phyloP scores from a whole-genome alignment of 2,797 vertebrate species.

The Stomatorhinus walkeri region DNA sequence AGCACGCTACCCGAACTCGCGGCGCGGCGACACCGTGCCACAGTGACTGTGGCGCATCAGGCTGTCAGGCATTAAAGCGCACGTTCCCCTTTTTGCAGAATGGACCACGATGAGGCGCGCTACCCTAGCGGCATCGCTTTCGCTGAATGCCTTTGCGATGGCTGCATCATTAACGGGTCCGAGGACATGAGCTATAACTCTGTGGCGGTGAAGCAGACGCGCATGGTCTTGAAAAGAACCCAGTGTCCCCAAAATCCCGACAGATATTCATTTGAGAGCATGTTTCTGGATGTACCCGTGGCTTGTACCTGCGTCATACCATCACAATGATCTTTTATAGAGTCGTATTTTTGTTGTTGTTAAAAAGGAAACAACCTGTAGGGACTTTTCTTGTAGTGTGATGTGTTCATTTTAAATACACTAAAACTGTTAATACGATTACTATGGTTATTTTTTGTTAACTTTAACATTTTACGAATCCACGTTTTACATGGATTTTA shows the following conservation, averaged over 20 bases:
- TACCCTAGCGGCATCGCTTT: constrained; percentile 60
- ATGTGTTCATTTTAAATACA: constrained; percentile 64
- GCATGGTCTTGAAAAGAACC: constrained; percentile 61
- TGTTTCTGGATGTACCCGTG: constrained; percentile 56
- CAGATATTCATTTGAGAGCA: constrained; percentile 40
- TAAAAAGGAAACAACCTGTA: constrained; percentile 19
- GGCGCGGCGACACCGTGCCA: not conserved
- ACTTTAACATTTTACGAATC: constrained; percentile 23
- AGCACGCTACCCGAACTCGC: constrained; percentile 31
- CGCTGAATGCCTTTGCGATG: constrained; percentile 70
- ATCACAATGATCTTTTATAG: constrained; percentile 33
- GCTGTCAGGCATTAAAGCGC: not conserved
- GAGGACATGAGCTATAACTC: constrained; percentile 64
- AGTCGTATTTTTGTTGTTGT: constrained; percentile 22
- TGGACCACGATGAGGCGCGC: constrained; percentile 41
- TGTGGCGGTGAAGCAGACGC: constrained; percentile 44
- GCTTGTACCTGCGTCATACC: constrained; percentile 72
- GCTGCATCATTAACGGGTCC: constrained; percentile 62
- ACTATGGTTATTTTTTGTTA: constrained; percentile 26
- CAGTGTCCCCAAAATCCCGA: constrained; percentile 36
- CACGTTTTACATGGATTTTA: constrained; percentile 34
- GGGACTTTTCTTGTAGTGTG: constrained; percentile 36
- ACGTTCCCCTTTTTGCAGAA: constrained; percentile 46
- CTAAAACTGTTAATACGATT: constrained; percentile 4
- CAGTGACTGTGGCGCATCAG: not conserved